Evolutionary conservation across 2,797 vertebrate species (phyloP).

Genomic region (Epinephelus malabaricus): DNA sequence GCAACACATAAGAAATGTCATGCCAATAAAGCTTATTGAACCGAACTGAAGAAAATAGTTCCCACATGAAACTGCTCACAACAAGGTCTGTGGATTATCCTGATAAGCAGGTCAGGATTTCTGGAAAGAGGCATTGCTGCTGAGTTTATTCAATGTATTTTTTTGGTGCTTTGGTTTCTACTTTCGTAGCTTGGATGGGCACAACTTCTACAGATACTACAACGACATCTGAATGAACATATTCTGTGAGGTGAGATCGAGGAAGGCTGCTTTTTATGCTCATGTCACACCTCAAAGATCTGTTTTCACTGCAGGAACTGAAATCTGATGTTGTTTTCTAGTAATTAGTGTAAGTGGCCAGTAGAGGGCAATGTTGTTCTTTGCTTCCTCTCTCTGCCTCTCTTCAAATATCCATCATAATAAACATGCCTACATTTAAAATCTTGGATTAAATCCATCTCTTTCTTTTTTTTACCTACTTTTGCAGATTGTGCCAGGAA

Average conservation of each 20-base stretch:
- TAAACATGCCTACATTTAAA: background rate
- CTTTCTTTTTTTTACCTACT: background rate
- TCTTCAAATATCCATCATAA: background rate
- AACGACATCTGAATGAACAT: background rate
- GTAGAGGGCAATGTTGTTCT: slow-evolving; percentile 67
- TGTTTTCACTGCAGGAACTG: background rate
- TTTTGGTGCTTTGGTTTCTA: background rate
- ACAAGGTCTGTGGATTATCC: too few relatives aligned
- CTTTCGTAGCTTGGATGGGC: background rate
- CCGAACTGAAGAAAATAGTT: too few relatives aligned
- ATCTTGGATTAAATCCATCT: slow-evolving; percentile 25
- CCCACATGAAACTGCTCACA: too few relatives aligned
- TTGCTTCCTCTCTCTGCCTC: background rate
- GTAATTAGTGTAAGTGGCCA: slow-evolving; percentile 2
- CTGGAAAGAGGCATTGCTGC: too few relatives aligned
- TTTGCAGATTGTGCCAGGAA: slow-evolving; percentile 1
- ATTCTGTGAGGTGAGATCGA: too few relatives aligned
- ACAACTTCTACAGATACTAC: background rate
- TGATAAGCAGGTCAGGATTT: too few relatives aligned
- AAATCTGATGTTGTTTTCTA: background rate
- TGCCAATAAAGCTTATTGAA: too few relatives aligned
- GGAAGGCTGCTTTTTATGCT: background rate
- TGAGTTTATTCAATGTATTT: too few relatives aligned
- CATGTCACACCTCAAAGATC: background rate
- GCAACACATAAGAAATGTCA: too few relatives aligned